Evolutionary conservation across 2,113 vertebrate genomes (phyloP), one percentile per base, ranked within the genome.

Genomic region (Rhombomys opimus): DNA sequence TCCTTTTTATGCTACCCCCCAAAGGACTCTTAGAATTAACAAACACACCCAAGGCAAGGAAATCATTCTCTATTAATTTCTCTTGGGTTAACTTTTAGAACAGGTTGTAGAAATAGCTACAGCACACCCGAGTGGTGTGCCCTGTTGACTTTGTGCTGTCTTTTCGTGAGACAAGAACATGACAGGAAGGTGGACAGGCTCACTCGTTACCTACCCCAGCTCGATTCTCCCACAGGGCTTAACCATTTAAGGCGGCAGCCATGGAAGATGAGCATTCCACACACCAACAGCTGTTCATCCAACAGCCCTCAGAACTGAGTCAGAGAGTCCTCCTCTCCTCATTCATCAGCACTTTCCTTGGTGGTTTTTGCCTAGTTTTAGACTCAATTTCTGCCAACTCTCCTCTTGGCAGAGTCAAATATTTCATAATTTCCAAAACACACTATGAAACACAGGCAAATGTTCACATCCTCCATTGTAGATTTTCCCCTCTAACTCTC

Each of bases 361-460:
- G 73, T 59, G 2, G 12, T 35, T 90, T 96, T 68, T 61, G 2
- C 61, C 23, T 95, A 9, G 52, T 63, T 92, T 85, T 1, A 3
- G 3, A 59, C 7, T 12, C 46, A 14, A 35, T 77, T 87, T 93
- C 61, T 93, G 30, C 10, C 57, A 76, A 54, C 10, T 87, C 25
- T 50, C 54, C 27, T 75, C 38, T 46, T 67, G 41, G 32, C 81
- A 80, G 30, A 75, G 32, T 86, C 52, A 72, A 67, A 73, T 76
- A 54, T 46, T 95, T 27, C 67, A 18, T 75, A 59, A 93, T 89
- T 94, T 80, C 65, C n/a, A 65, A 80, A 87, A 84, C 13, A 30
- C 5, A 72, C 0, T 50, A n/a, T 2, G 22, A 61, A n/a, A 70
- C 14, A 27, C 87, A 6, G 7, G 50, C 89, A 93, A 41, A 82